Evolutionary conservation across 2,888 invertebrate species (phyloP), one percentile per base, ranked within the genome.

Genomic region (Apotomis turbidana): DNA sequence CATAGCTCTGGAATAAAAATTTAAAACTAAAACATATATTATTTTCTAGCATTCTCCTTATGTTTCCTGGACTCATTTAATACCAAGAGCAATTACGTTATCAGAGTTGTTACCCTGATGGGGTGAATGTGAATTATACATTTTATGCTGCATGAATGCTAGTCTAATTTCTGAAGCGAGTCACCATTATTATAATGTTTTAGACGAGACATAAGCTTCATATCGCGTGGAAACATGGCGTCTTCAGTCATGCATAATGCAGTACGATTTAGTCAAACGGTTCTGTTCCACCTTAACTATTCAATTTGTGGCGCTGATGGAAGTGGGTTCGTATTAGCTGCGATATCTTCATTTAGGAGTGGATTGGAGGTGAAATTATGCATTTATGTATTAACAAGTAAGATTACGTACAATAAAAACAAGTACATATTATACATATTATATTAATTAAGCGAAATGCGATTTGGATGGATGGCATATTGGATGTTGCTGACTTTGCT

Each of bases 201-300:
- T 62, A 71, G 71, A 61, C 36, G 74, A 71, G 75, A 73, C 62
- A 75, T 79, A 78, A 79, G 78, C 78, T 75, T 78, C 80, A 80
- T 81, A 83, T 83, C 82, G 77, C 77, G 78, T 77, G 77, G 74
- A 78, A 80, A 81, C 81, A 82, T 79, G 78, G 73, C 68, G 76
- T 74, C 75, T 78, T 78, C 78, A 77, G 76, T 73, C 77, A 81
- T 86, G 82, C 82, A 84, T 85, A 79, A 85, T 85, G 83, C 82
- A 83, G 68, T 13, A 46, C 61, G 70, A 68, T 64, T 68, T 69
- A 73, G 69, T 72, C 66, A 71, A 70, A 54, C 62, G 71, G 59
- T 68, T 68, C 68, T 68, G 63, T 68, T 68, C 59, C 63, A 72
- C 57, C 72, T 68, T 68, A 72, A 68, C 57, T 59, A 62, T 71